Evolutionary conservation across 1,140 invertebrate species (phyloP).

Genomic region (Lanistes nyassanus): DNA sequence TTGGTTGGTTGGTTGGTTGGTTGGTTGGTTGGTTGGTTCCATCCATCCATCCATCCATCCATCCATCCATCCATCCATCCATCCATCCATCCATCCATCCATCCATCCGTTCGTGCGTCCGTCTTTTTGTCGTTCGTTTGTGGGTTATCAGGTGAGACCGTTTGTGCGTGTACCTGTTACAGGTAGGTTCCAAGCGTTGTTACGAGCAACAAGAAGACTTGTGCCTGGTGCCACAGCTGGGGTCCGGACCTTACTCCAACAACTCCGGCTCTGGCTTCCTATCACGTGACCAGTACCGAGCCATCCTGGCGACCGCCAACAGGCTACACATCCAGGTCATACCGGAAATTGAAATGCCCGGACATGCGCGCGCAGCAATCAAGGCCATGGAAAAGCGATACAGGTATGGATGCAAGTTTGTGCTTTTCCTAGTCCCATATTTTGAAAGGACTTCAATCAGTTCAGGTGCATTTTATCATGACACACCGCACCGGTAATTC

Average conservation of each 20-base stretch:
- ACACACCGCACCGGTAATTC: too few relatives aligned
- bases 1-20: too few relatives aligned
- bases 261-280: conserved; percentile 49
- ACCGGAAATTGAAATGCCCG: conserved; percentile 64
- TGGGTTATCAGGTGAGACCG: too few relatives aligned
- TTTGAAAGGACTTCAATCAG: too few relatives aligned
- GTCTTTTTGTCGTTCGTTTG: too few relatives aligned
- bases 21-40: too few relatives aligned
- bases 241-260: conserved; percentile 48
- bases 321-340: conserved; percentile 54
- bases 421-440: too few relatives aligned
- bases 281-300: conserved; percentile 47
- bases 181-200: conserved; percentile 55
- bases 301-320: conserved; percentile 50
- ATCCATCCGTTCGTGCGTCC: conserved; percentile 3
- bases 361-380: conserved; percentile 58
- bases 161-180: conserved; percentile 6
- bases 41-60: conserved; percentile 22
- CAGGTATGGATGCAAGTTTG: too few relatives aligned
- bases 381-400: conserved; percentile 44
- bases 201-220: conserved; percentile 46
- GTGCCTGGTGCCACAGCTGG: conserved; percentile 53
- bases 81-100: not conserved
- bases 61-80: conserved; percentile 12
- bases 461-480: too few relatives aligned